Percentiles rank a stretch among this genome's conserved stretches.
Conservation (phyloP, 1,140 invertebrate species). For the Pseudachorutes palmiensis region DNA sequence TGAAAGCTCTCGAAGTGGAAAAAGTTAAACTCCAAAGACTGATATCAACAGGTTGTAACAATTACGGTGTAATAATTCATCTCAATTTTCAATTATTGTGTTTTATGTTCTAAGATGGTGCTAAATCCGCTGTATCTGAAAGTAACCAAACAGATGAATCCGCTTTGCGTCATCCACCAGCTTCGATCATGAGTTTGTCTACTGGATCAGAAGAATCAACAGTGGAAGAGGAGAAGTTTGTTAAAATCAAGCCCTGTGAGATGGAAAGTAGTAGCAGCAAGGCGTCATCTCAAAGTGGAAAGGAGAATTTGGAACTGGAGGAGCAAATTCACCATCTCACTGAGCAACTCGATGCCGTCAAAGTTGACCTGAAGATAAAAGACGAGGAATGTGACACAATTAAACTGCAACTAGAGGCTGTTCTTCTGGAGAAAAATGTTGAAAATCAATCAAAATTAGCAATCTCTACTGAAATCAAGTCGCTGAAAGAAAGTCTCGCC, state of each 20-base stretch:
- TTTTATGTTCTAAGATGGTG: too few relatives aligned
- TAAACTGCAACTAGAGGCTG: neutral
- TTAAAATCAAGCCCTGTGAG: conserved; percentile 4
- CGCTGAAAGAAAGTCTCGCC: neutral
- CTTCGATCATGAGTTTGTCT: conserved; percentile 1
- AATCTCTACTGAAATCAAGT: neutral
- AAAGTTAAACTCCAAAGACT: neutral
- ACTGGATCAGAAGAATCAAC: conserved; percentile 8
- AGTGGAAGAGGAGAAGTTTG: neutral
- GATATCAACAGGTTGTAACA: neutral
- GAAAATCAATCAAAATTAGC: neutral
- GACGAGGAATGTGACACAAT: neutral
- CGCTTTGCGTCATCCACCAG: neutral
- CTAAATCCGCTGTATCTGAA: neutral
- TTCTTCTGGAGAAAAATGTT: neutral
- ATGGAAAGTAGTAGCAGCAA: conserved; percentile 5
- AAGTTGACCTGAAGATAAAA: neutral
- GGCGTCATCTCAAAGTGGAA: conserved; percentile 11
- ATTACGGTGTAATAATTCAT: neutral
- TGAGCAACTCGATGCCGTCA: neutral
- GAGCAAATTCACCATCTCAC: neutral
- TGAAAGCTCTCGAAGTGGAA: neutral
- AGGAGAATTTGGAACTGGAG: conserved; percentile 6
- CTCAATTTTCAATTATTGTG: neutral
- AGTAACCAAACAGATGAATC: neutral